phyloP scores from a whole-genome alignment of 2,888 invertebrate genomes.

The Hypercompe scribonia region DNA sequence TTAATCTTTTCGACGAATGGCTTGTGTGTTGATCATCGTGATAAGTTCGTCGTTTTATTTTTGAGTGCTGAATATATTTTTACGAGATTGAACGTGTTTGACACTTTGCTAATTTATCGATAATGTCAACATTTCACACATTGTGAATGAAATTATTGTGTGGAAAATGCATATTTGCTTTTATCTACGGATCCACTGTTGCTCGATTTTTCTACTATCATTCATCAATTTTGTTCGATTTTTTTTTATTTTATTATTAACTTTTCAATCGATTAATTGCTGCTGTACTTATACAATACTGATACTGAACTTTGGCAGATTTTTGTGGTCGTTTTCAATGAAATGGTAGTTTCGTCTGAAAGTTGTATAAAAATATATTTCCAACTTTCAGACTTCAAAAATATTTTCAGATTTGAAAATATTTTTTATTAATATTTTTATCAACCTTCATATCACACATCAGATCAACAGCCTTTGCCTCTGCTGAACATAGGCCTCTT shows the following conservation, averaged over 20 bases:
- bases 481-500: too few relatives aligned
- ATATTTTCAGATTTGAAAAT: too few relatives aligned
- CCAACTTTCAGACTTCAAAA: too few relatives aligned
- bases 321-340: not conserved
- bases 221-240: not conserved
- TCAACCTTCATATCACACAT: too few relatives aligned
- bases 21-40: constrained; percentile 27
- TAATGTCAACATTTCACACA: not conserved
- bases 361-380: not conserved
- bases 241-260: not conserved
- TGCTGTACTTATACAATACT: too few relatives aligned
- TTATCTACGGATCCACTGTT: not conserved
- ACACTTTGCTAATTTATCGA: not conserved
- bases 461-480: too few relatives aligned
- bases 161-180: not conserved
- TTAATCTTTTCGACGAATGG: constrained; percentile 48
- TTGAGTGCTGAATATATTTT: constrained; percentile 28
- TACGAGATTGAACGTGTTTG: constrained; percentile 16
- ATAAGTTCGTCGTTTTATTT: constrained; percentile 32
- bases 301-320: not conserved
- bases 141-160: not conserved
- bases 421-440: too few relatives aligned
- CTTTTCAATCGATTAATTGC: too few relatives aligned
- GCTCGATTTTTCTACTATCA: not conserved
- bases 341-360: too few relatives aligned